These are phyloP conservation scores for Asteroscopus sphinx DNA, from an alignment of 2,888 invertebrate species.

Conservation along the genomic window DNA sequence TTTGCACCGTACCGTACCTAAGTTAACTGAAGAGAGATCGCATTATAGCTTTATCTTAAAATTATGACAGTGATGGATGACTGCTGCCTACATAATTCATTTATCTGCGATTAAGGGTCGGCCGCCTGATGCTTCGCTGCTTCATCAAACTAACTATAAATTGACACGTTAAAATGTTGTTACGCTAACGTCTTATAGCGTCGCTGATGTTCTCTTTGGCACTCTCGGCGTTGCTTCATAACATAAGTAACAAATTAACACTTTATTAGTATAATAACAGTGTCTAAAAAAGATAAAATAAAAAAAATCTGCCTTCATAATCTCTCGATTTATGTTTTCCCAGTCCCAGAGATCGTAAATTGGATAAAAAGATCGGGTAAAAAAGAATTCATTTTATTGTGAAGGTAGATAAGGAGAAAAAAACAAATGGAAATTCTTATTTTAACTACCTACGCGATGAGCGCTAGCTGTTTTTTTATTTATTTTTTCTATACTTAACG, in stretches of 20 bases:
- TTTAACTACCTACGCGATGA: no score
- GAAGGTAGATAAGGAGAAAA: no score
- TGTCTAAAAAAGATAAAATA: no score
- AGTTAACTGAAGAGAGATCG: constrained; percentile 62
- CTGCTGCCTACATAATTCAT: constrained; percentile 78
- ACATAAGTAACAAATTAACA: constrained; percentile 3
- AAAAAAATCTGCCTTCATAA: no score
- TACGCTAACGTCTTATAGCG: constrained; percentile 52
- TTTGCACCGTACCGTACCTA: constrained; percentile 27
- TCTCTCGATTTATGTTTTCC: no score
- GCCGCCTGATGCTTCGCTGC: constrained; percentile 61
- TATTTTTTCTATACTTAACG: no score
- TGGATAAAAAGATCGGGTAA: no score
- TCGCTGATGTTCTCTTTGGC: constrained; percentile 20
- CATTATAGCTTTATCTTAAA: constrained; percentile 81
- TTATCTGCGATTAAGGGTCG: constrained; percentile 80
- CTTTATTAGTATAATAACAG: neutral
- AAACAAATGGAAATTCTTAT: no score
- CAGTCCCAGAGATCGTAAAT: no score
- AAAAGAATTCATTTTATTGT: no score
- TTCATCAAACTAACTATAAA: constrained; percentile 69
- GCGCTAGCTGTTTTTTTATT: no score
- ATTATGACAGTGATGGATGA: constrained; percentile 84
- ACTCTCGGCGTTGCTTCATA: constrained; percentile 1
- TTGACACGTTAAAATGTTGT: constrained; percentile 64